A percentile compares a stretch with the other conserved stretches of the same genome.
Conservation (phyloP, 2,888 invertebrate genomes). For the Drosophila imparisetae region DNA sequence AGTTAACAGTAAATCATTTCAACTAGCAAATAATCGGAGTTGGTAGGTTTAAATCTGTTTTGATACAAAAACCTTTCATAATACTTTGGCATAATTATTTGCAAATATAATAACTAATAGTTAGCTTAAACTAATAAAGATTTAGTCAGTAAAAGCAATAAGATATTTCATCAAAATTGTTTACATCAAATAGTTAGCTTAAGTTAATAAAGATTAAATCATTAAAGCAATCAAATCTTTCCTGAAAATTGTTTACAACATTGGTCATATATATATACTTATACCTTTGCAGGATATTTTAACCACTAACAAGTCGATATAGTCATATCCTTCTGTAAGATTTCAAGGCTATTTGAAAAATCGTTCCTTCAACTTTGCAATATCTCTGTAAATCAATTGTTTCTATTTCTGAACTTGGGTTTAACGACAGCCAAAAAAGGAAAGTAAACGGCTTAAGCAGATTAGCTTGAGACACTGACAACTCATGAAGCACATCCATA, state of each 20-base stretch:
- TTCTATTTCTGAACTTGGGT: no score
- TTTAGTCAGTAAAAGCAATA: neutral
- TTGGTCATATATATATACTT: neutral
- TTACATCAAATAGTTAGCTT: neutral
- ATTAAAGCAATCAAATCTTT: neutral
- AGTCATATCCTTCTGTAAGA: no score
- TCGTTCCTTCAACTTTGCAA: neutral
- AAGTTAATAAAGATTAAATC: neutral
- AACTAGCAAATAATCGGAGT: neutral
- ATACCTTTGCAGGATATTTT: no score
- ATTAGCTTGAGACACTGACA: neutral
- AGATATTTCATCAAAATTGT: neutral
- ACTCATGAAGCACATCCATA: neutral
- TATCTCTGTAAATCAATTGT: neutral
- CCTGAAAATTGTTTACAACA: neutral
- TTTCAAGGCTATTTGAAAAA: neutral
- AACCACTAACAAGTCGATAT: no score
- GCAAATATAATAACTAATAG: neutral
- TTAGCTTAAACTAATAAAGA: neutral
- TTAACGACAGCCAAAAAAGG: neutral
- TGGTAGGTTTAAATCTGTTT: slow-evolving; percentile 19
- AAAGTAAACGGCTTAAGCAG: neutral
- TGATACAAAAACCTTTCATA: neutral
- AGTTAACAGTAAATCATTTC: slow-evolving; percentile 87
- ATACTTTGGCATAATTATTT: neutral